These are phyloP conservation scores for Chirona hameri DNA, from an alignment of 2,888 invertebrate species.

Conservation along the genomic window DNA sequence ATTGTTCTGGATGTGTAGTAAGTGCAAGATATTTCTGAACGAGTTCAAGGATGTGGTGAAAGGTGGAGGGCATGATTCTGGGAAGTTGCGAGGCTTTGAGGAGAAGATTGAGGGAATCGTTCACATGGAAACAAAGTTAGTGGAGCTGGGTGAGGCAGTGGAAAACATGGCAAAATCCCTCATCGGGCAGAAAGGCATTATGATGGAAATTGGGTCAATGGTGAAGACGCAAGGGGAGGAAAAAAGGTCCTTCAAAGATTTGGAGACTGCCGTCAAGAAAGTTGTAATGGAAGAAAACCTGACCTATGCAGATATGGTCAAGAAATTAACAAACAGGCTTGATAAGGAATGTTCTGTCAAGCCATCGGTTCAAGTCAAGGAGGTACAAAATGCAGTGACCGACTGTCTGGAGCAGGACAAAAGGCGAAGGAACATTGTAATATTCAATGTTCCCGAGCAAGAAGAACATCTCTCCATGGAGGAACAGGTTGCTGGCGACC, in stretches of 20 bases:
- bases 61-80: background rate
- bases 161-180: background rate
- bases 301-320: background rate
- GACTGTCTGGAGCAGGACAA: background rate
- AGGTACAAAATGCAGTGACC: background rate
- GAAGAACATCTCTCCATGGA: background rate
- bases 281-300: background rate
- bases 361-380: background rate
- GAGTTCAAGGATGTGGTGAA: background rate
- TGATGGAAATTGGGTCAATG: background rate
- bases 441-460: background rate
- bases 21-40: background rate
- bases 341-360: background rate
- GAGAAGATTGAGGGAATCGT: background rate
- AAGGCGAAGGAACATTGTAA: background rate
- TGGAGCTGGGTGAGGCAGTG: too few species aligned
- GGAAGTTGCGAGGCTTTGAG: background rate
- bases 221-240: background rate
- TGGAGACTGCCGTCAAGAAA: background rate
- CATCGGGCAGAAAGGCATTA: background rate
- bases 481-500: background rate
- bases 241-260: background rate
- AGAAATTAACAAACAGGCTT: background rate
- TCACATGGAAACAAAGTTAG: background rate
- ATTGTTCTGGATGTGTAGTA: background rate